Evolutionary conservation across 2,888 invertebrate genomes (phyloP).

Genomic region (Brachypalpus laphriformis): DNA sequence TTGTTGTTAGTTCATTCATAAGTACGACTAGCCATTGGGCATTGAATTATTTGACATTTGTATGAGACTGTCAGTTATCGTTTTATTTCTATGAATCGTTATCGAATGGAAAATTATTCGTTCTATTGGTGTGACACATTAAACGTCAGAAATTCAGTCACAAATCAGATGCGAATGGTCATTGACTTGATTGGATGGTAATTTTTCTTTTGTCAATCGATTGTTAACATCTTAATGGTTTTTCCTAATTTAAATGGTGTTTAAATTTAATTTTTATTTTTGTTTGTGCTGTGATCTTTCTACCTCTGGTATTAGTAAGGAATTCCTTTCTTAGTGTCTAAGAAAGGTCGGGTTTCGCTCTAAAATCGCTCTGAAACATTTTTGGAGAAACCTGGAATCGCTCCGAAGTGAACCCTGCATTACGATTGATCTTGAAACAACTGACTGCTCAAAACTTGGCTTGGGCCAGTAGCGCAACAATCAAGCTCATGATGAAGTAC

Average conservation of each 20-base stretch:
- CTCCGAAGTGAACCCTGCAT: no score
- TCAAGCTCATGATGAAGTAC: no score
- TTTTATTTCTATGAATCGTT: conserved; percentile 30
- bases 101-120: neutral
- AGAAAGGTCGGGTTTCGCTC: no score
- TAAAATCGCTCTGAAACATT: no score
- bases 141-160: conserved; percentile 40
- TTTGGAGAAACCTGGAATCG: no score
- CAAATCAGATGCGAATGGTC: conserved; percentile 30
- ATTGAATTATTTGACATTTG: conserved; percentile 36
- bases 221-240: conserved; percentile 38
- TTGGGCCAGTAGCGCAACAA: no score
- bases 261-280: neutral
- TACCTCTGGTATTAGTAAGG: no score
- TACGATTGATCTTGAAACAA: no score
- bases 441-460: no score
- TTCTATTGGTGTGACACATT: neutral
- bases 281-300: no score
- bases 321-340: no score
- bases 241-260: conserved; percentile 9
- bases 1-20: neutral
- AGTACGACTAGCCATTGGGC: neutral
- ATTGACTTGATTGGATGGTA: conserved; percentile 41
- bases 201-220: conserved; percentile 16
- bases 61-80: conserved; percentile 22